Conservation (phyloP, 2,888 invertebrate species). For the Antheraea assamensis region DNA sequence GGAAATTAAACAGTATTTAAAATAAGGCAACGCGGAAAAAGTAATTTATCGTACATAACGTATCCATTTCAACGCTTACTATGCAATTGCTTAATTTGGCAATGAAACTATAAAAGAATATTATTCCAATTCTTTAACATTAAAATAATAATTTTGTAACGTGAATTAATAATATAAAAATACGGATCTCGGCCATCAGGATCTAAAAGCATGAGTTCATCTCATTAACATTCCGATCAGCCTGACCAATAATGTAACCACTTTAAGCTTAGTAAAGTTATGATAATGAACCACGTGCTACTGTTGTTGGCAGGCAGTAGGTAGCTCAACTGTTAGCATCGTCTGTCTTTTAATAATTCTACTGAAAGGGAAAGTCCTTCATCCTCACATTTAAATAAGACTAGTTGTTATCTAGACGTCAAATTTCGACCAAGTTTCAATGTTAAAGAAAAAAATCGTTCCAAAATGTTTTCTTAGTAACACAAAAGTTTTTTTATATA, state of each 20-base stretch:
- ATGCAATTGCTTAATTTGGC: neutral
- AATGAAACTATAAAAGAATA: neutral
- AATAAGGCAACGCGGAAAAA: neutral
- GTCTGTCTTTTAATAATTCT: neutral
- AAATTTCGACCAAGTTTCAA: too few species aligned
- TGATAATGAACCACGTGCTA: neutral
- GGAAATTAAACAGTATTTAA: neutral
- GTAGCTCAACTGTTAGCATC: neutral
- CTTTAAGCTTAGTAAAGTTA: neutral
- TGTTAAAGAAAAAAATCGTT: too few species aligned
- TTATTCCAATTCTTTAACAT: neutral
- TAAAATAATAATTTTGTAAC: neutral
- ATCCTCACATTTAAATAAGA: too few species aligned
- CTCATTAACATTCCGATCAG: slow-evolving; percentile 2
- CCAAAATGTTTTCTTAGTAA: too few species aligned
- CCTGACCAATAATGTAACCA: neutral
- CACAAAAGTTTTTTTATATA: too few species aligned
- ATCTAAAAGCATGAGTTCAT: slow-evolving; percentile 10
- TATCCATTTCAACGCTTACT: neutral
- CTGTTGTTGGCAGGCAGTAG: neutral
- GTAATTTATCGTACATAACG: neutral
- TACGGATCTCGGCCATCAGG: neutral
- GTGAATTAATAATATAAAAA: slow-evolving; percentile 6
- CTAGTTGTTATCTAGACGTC: too few species aligned
- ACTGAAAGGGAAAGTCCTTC: neutral